Evolutionary conservation across 2,113 vertebrate species (phyloP).

Genomic region (Oryzias woworae): DNA sequence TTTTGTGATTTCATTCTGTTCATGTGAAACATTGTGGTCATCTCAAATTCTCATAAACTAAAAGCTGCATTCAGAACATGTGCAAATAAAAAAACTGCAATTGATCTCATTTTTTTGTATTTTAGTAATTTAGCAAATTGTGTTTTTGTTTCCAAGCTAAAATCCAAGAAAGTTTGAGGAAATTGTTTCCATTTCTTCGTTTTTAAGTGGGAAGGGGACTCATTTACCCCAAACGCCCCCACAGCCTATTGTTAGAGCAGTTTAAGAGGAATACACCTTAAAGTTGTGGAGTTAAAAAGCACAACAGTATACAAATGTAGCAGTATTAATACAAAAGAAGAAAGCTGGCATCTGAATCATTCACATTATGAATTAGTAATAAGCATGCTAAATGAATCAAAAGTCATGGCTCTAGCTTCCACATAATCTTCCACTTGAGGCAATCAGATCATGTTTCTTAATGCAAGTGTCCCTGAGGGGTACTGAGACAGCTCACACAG

Average conservation of each 20-base stretch:
- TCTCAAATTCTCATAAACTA: no score
- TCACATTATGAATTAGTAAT: neutral
- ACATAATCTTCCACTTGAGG: slow-evolving; percentile 1
- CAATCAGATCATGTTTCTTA: neutral
- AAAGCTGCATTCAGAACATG: no score
- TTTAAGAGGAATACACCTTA: slow-evolving; percentile 3
- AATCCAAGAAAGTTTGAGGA: neutral
- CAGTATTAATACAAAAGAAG: neutral
- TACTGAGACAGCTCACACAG: slow-evolving; percentile 15
- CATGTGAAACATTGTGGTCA: no score
- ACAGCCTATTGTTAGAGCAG: neutral
- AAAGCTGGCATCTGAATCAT: neutral
- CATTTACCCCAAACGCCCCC: slow-evolving; percentile 6
- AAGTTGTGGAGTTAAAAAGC: neutral
- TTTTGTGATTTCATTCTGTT: no score
- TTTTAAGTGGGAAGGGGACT: neutral
- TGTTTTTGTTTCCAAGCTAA: no score
- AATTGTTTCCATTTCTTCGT: neutral
- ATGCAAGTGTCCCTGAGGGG: slow-evolving; percentile 18
- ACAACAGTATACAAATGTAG: neutral
- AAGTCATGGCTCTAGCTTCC: neutral
- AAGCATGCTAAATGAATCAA: neutral
- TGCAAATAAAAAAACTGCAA: no score
- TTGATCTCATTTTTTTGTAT: no score
- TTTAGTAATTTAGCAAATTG: no score